Evolutionary conservation across 2,113 vertebrate genomes (phyloP).

Genomic region (Coptodon rendalli): DNA sequence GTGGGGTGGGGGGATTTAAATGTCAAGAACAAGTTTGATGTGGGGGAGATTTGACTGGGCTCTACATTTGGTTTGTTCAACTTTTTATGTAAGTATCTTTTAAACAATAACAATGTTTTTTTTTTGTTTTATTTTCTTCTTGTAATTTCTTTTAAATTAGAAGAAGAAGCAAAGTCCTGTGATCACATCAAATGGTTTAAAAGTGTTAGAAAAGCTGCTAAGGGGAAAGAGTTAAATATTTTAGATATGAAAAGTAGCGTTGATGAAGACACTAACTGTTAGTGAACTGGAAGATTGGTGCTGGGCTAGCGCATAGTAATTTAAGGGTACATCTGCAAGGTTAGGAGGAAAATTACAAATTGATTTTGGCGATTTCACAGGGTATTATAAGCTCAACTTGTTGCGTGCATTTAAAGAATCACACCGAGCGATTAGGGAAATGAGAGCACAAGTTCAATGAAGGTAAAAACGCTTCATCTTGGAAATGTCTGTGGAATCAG

Average conservation of each 20-base stretch:
- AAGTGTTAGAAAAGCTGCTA: not conserved
- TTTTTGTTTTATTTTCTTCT: not conserved
- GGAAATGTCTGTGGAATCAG: not conserved
- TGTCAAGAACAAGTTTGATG: constrained; percentile 40
- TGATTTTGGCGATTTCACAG: not conserved
- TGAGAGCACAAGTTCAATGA: not conserved
- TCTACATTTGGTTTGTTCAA: not conserved
- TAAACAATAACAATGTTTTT: not conserved
- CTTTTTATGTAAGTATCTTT: not conserved
- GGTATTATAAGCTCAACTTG: not conserved
- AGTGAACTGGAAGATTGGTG: rapidly evolving
- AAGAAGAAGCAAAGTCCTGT: not conserved
- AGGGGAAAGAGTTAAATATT: not conserved
- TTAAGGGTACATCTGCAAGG: not conserved
- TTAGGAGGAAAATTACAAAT: not conserved
- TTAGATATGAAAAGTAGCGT: not conserved
- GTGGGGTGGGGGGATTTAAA: constrained; percentile 25
- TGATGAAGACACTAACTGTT: not conserved
- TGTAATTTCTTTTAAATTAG: not conserved
- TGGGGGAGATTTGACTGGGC: not conserved
- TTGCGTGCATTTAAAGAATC: not conserved
- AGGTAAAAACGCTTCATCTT: not conserved
- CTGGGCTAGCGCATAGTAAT: not conserved
- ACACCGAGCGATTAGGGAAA: not conserved
- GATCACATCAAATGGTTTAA: not conserved